Percentiles rank a stretch among this genome's conserved stretches.
These are phyloP conservation scores for Myiozetetes cayanensis DNA, from an alignment of 2,113 vertebrate species.

Conservation along the genomic window DNA sequence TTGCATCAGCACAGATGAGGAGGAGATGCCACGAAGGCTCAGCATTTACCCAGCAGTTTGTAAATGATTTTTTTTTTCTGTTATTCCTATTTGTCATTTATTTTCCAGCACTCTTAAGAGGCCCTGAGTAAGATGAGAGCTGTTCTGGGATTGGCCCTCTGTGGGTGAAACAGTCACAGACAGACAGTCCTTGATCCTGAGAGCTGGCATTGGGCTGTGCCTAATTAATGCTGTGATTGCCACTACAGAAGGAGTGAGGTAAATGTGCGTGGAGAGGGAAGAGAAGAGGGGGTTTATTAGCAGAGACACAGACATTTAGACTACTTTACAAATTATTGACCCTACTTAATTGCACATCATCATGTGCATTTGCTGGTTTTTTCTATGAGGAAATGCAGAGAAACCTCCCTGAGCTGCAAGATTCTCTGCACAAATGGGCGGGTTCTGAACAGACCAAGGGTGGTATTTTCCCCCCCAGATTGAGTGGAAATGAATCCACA, in stretches of 20 bases:
- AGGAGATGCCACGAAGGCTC: neutral
- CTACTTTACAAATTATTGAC: neutral
- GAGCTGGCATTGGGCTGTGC: neutral
- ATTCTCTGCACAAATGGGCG: neutral
- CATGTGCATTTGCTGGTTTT: neutral
- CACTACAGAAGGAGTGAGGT: neutral
- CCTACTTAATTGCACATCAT: neutral
- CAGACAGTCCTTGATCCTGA: constrained; percentile 8
- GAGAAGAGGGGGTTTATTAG: neutral
- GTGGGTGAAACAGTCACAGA: neutral
- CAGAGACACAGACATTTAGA: neutral
- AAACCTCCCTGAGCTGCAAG: neutral
- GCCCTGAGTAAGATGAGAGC: neutral
- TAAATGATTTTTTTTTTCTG: neutral
- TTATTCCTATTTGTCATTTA: neutral
- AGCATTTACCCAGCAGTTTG: neutral
- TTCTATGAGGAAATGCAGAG: neutral
- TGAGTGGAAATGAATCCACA: neutral
- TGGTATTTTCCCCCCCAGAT: neutral
- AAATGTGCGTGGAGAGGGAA: neutral
- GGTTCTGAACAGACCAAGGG: neutral
- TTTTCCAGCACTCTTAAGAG: neutral
- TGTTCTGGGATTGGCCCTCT: neutral
- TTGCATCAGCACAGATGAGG: neutral
- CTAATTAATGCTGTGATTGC: neutral